A percentile compares a stretch with the other conserved stretches of the same genome.
phyloP scores from a whole-genome alignment of 2,113 vertebrate species.

The Riparia riparia region DNA sequence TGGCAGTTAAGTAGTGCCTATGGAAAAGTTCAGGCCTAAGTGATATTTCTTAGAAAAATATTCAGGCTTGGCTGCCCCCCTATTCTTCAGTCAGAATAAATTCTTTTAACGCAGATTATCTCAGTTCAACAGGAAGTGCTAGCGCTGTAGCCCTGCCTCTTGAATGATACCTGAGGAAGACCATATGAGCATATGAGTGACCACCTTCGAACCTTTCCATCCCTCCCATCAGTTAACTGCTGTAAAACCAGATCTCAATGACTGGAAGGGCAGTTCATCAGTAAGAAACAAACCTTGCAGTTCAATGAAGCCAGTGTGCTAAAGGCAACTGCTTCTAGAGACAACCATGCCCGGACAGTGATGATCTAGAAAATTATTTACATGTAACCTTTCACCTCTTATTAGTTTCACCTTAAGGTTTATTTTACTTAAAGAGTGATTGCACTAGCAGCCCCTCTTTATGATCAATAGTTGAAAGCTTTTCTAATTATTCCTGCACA shows the following conservation, averaged over 20 bases:
- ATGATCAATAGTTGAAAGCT: neutral
- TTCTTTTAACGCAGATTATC: neutral
- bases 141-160: accelerated
- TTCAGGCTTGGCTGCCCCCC: neutral
- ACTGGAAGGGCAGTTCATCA: neutral
- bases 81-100: neutral
- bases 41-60: neutral
- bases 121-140: neutral
- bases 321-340: neutral
- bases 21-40: neutral
- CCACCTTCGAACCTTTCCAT: neutral
- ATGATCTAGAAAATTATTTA: neutral
- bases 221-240: neutral
- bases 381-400: neutral
- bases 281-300: neutral
- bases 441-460: neutral
- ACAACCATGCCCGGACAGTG: neutral
- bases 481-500: neutral
- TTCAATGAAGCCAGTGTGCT: neutral
- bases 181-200: accelerated
- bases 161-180: neutral
- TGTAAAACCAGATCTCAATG: neutral
- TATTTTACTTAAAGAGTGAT: neutral
- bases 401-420: neutral
- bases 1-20: neutral